Evolutionary conservation across 2,113 vertebrate species (phyloP).

Genomic region (Ivindomyrus marchei): DNA sequence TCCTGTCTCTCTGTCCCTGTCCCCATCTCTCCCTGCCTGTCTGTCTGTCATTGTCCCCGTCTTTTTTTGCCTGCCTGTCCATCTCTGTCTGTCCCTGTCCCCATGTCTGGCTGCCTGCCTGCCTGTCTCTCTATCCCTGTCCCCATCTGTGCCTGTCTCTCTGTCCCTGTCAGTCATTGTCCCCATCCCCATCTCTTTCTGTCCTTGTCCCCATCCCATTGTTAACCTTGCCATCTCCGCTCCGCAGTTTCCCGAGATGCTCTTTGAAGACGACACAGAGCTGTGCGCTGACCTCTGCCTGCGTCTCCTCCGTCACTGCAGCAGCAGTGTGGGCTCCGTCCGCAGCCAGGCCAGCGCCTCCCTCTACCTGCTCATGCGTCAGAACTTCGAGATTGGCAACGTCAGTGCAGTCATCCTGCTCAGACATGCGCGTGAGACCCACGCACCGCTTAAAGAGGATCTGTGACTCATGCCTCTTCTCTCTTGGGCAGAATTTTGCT

Average conservation of each 20-base stretch:
- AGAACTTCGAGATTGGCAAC: conserved; percentile 88
- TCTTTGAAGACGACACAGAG: conserved; percentile 88
- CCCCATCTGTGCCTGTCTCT: background rate
- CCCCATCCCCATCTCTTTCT: background rate
- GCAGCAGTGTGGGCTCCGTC: conserved; percentile 70
- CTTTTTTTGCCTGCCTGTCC: too few species aligned
- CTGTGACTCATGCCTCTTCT: background rate
- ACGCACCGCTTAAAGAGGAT: background rate
- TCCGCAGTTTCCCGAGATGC: conserved; percentile 81
- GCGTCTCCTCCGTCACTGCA: conserved; percentile 81
- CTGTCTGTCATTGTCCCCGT: background rate
- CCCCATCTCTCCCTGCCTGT: conserved; percentile 9
- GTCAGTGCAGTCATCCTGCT: conserved; percentile 50
- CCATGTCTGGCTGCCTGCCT: background rate
- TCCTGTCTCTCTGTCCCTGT: background rate
- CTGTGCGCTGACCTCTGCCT: conserved; percentile 83
- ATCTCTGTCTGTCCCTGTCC: background rate
- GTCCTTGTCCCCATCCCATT: background rate
- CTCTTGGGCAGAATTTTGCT: conserved; percentile 73
- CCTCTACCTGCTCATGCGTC: conserved; percentile 88
- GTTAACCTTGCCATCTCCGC: background rate
- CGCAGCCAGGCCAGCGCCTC: conserved; percentile 83
- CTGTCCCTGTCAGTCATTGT: background rate
- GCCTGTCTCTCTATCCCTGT: background rate
- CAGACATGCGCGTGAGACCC: background rate